A percentile compares a stretch with the other conserved stretches of the same genome.
Evolutionary conservation across 37 sponge, comb jelly and placozoan species (phyloP).

Genomic region (Crambe crambe): DNA sequence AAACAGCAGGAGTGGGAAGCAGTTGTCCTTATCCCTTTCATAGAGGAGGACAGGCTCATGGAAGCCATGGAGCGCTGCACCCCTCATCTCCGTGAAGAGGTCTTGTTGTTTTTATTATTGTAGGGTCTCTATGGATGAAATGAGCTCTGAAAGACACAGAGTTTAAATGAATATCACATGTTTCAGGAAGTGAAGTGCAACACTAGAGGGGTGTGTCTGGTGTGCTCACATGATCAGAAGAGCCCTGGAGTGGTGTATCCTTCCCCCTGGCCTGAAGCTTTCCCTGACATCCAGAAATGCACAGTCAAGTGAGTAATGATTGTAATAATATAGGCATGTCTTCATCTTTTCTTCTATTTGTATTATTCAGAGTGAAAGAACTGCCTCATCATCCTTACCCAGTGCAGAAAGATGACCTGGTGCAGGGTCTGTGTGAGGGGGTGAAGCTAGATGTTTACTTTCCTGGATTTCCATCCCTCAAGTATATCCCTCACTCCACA

Average conservation of each 20-base stretch:
- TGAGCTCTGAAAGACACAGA: no score
- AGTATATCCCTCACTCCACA: slow-evolving; percentile 75
- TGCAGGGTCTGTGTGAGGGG: slow-evolving; percentile 58
- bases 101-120: not conserved
- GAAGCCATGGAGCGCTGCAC: slow-evolving; percentile 57
- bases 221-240: slow-evolving; percentile 17
- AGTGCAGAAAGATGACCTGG: slow-evolving; percentile 7
- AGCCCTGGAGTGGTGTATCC: slow-evolving; percentile 25
- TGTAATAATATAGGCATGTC: not conserved
- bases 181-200: slow-evolving; percentile 45
- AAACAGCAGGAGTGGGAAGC: slow-evolving; percentile 98
- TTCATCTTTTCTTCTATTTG: not conserved
- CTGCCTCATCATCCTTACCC: slow-evolving; percentile 43
- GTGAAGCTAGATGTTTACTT: slow-evolving; percentile 77
- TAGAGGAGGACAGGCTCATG: slow-evolving; percentile 80
- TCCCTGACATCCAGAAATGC: slow-evolving; percentile 55
- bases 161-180: no score
- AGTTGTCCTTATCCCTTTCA: slow-evolving; percentile 97
- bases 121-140: no score
- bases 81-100: slow-evolving; percentile 39
- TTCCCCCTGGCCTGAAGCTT: slow-evolving; percentile 69
- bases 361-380: slow-evolving; percentile 24
- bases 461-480: slow-evolving; percentile 92
- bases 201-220: slow-evolving; percentile 29
- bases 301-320: slow-evolving; percentile 36